phyloP scores from a whole-genome alignment of 2,888 invertebrate species.

The Troides helena region DNA sequence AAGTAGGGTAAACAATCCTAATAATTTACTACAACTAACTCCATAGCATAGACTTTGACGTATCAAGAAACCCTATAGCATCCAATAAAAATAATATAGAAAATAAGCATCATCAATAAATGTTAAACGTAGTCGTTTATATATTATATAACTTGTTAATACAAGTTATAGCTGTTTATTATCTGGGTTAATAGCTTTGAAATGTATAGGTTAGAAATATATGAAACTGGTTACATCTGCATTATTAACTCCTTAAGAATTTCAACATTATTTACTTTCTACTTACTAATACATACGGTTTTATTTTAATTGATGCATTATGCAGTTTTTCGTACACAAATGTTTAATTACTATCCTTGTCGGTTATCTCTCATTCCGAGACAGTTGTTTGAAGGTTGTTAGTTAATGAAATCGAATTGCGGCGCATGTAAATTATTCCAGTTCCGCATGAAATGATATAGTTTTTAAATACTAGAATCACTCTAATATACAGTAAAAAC shows the following conservation, averaged over 20 bases:
- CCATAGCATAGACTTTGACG: no score
- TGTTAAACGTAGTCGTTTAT: not conserved
- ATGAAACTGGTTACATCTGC: slow-evolving; percentile 1
- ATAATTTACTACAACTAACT: no score
- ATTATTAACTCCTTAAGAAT: slow-evolving; percentile 4
- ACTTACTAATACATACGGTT: not conserved
- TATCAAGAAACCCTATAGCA: no score
- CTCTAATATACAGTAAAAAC: no score
- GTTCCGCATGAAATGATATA: not conserved
- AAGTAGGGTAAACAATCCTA: no score
- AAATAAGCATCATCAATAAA: not conserved
- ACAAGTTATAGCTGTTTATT: not conserved
- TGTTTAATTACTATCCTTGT: no score
- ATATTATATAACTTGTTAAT: no score
- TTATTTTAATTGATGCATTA: not conserved
- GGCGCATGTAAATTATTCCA: not conserved
- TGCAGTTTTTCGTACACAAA: not conserved
- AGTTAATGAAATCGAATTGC: not conserved
- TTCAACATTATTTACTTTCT: not conserved
- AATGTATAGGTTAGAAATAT: not conserved
- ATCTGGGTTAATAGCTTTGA: slow-evolving; percentile 12
- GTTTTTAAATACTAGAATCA: not conserved
- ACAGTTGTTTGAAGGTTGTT: not conserved
- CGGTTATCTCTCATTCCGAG: not conserved
- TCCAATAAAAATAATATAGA: no score